Evolutionary conservation across 2,797 vertebrate genomes (phyloP), one percentile per base, ranked within the genome.

Genomic region (Pangasius mekongensis): DNA sequence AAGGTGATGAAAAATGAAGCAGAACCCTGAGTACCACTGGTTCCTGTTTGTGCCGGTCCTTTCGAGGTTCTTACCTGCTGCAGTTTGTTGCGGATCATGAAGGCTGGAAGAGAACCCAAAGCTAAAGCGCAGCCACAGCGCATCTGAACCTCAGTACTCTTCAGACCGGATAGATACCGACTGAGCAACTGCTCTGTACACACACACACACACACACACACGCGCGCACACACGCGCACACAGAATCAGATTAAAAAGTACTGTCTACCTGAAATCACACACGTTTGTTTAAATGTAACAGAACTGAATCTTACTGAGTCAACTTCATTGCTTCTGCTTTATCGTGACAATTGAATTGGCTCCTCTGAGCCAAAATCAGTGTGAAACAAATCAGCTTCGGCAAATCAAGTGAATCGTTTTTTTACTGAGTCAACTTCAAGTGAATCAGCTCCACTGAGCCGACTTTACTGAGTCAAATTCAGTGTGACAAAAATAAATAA

Each of bases 111-210:
- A 76, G 95, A 95, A 33, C 98, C 98, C 76, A 99, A 94, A 24
- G 98, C 98, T 43, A 97, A 95, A 10, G 98, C 96, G 88, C 97
- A 98, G 84, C 98, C 98, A 20, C 97, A 97, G 6, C 98, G 97
- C 43, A 95, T 95, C 95, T 97, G 94, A 91, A 97, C 95, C 93
- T 98, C 97, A 0, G 96, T 16, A 89, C 94, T 97, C 84, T 91
- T 95, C 54, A 99, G 96, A 2, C 97, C 96, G 0, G 93, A 92
- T 0, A 97, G 92, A 33, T 98, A 99, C 90, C 93, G 96, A 76
- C 93, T 93, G 16, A 98, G 92, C 93, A 99, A 94, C 43, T 93
- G 93, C 87, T 94, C 98, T 99, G 88, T 3, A 49, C 7, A 62
- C 33, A 78, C 20, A 84, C 39, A 86, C 39, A 83, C n/a, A 80